Conservation (phyloP, 2,113 vertebrate species). For the Onychorhynchus coronatus region DNA sequence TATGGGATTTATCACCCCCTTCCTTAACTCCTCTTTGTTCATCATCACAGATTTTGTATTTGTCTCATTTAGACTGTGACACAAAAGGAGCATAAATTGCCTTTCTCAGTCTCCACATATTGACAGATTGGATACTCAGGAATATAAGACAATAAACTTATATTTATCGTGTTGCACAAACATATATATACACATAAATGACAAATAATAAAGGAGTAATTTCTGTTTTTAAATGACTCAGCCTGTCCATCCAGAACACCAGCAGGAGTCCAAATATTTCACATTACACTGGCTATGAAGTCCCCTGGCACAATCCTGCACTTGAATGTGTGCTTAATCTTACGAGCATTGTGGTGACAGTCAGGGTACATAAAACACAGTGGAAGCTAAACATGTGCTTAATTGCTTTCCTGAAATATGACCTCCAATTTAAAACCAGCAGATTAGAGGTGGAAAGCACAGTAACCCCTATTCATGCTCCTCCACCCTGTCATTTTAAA, state of each 20-base stretch:
- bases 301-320: not conserved
- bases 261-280: not conserved
- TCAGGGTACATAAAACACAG: not conserved
- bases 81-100: not conserved
- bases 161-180: not conserved
- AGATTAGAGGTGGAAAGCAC: not conserved
- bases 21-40: not conserved
- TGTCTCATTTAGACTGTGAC: not conserved
- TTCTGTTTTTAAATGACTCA: not conserved
- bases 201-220: not conserved
- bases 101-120: not conserved
- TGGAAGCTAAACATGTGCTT: not conserved
- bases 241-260: not conserved
- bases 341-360: not conserved
- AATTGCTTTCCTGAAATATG: constrained; percentile 6
- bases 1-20: not conserved
- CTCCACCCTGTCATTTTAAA: not conserved
- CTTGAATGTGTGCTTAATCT: not conserved
- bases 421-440: not conserved
- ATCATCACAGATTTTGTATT: not conserved
- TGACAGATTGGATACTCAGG: not conserved
- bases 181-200: not conserved
- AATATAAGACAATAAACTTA: not conserved
- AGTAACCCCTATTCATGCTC: not conserved
- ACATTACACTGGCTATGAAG: not conserved